Evolutionary conservation across 2,888 invertebrate species (phyloP).

Genomic region (Neria commutata): DNA sequence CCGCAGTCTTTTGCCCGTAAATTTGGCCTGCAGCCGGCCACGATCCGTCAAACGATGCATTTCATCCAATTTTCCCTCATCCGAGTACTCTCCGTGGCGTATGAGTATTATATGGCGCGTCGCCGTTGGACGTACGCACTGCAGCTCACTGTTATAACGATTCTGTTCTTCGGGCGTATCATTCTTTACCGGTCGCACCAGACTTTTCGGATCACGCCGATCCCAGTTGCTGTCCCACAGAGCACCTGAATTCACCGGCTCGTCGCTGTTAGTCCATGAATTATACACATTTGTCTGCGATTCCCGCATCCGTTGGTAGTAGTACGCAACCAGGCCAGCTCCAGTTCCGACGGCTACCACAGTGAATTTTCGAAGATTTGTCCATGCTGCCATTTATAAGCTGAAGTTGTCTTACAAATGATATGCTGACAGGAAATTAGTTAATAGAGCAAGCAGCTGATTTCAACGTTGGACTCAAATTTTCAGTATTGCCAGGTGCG

Average conservation of each 20-base stretch:
- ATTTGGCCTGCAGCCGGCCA: slow-evolving; percentile 82
- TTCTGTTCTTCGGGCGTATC: slow-evolving; percentile 69
- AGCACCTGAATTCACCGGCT: slow-evolving; percentile 57
- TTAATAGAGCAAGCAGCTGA: no score
- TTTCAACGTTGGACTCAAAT: no score
- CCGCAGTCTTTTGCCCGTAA: slow-evolving; percentile 82
- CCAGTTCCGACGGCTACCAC: slow-evolving; percentile 69
- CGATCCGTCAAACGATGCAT: slow-evolving; percentile 80
- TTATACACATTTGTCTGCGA: slow-evolving; percentile 64
- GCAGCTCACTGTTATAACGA: slow-evolving; percentile 70
- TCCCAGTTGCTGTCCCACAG: slow-evolving; percentile 93
- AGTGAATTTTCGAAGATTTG: slow-evolving; percentile 41
- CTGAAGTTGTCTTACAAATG: no score
- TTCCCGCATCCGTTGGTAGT: slow-evolving; percentile 63
- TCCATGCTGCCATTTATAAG: background rate
- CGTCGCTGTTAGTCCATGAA: slow-evolving; percentile 70
- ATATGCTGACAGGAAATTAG: no score
- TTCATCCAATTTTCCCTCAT: slow-evolving; percentile 72
- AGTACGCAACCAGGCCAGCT: slow-evolving; percentile 71
- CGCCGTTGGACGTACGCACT: slow-evolving; percentile 66
- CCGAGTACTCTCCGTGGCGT: slow-evolving; percentile 93
- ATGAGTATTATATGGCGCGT: slow-evolving; percentile 84
- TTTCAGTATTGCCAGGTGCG: no score
- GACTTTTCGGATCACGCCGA: slow-evolving; percentile 76
- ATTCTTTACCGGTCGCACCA: slow-evolving; percentile 68